Percentiles rank a stretch among this genome's conserved stretches.
These are phyloP conservation scores for Dynastes tityus DNA, from an alignment of 2,888 invertebrate species.

Conservation along the genomic window DNA sequence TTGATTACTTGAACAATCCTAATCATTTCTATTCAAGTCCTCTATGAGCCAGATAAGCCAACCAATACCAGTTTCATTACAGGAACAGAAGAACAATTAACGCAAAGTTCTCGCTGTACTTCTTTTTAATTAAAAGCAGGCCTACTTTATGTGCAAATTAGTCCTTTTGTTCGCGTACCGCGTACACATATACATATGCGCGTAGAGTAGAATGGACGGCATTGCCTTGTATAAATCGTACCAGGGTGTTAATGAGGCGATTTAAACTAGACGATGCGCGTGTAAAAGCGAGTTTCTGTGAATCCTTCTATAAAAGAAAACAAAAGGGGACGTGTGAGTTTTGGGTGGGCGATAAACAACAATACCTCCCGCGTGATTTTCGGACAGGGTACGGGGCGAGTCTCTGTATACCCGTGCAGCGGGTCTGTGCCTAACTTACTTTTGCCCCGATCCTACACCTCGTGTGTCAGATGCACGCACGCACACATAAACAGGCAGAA, in stretches of 20 bases:
- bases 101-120: background rate
- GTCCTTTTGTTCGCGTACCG: background rate
- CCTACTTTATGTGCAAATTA: constrained; percentile 24
- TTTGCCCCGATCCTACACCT: constrained; percentile 48
- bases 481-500: constrained; percentile 51
- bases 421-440: constrained; percentile 12
- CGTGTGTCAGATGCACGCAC: constrained; percentile 49
- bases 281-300: constrained; percentile 31
- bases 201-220: constrained; percentile 4
- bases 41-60: too few species aligned
- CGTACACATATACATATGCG: too few species aligned
- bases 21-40: too few species aligned
- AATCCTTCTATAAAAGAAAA: constrained; percentile 43
- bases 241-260: constrained; percentile 27
- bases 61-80: too few species aligned
- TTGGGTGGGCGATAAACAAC: constrained; percentile 55
- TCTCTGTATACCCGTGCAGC: constrained; percentile 18
- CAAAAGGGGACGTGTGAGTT: constrained; percentile 52
- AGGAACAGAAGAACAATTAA: background rate
- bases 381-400: constrained; percentile 46
- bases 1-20: too few species aligned
- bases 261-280: constrained; percentile 30
- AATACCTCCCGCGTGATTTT: constrained; percentile 55
- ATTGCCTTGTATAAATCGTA: constrained; percentile 21
- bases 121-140: constrained; percentile 11